A percentile compares a stretch with the other conserved stretches of the same genome.
phyloP scores from a whole-genome alignment of 2,888 invertebrate species.

The Eulithis testata region DNA sequence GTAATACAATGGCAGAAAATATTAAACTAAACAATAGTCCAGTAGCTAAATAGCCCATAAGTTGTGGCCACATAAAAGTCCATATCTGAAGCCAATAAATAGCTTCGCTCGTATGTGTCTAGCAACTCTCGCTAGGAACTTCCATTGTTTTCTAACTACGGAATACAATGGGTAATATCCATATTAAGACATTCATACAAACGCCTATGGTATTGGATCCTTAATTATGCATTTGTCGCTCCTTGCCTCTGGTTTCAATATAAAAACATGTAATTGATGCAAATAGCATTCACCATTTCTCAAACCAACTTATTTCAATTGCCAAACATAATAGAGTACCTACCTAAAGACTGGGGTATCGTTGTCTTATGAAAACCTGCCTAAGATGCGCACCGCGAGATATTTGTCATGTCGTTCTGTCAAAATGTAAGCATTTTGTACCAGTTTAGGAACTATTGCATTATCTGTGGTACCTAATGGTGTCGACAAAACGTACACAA shows the following conservation, averaged over 20 bases:
- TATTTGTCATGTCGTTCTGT: no score
- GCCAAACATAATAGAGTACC: not conserved
- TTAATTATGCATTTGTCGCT: slow-evolving; percentile 39
- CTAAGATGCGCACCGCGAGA: no score
- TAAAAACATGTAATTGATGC: slow-evolving; percentile 26
- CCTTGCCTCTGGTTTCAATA: slow-evolving; percentile 21
- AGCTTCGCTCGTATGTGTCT: slow-evolving; percentile 54
- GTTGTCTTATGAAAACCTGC: no score
- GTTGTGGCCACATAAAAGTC: slow-evolving; percentile 47
- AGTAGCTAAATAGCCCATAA: slow-evolving; percentile 18
- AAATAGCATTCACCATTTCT: slow-evolving; percentile 13
- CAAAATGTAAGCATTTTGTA: no score
- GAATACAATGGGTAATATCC: slow-evolving; percentile 56
- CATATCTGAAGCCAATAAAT: slow-evolving; percentile 65
- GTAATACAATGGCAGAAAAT: not conserved
- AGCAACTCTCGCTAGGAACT: slow-evolving; percentile 51
- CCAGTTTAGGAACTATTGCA: no score
- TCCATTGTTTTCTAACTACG: slow-evolving; percentile 68
- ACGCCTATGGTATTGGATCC: slow-evolving; percentile 32
- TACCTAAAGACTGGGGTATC: no score
- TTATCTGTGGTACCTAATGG: no score
- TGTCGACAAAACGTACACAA: no score
- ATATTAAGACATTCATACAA: slow-evolving; percentile 43
- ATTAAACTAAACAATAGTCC: slow-evolving; percentile 10
- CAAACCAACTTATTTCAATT: not conserved